Evolutionary conservation across 2,113 vertebrate genomes (phyloP).

Genomic region (Stigmatopora nigra): DNA sequence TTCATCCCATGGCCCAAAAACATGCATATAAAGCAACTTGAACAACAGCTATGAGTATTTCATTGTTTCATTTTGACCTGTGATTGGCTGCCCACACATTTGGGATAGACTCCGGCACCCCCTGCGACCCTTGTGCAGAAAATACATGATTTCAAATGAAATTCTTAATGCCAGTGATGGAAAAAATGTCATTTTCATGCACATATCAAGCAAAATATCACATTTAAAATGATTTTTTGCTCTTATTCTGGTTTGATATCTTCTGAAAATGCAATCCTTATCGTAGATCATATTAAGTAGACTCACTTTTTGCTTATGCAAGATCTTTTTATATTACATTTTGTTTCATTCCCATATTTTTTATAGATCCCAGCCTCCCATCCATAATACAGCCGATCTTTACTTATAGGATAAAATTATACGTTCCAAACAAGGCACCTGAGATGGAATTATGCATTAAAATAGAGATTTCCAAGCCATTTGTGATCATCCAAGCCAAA

Average conservation of each 20-base stretch:
- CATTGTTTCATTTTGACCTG: too few species aligned
- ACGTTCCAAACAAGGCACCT: conserved; percentile 21
- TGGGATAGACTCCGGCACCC: too few species aligned
- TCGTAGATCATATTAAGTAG: not conserved
- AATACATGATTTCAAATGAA: not conserved
- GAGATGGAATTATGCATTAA: conserved; percentile 29
- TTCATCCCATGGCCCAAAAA: too few species aligned
- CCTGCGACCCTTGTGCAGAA: too few species aligned
- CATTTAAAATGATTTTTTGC: not conserved
- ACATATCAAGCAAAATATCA: not conserved
- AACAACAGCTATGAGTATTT: too few species aligned
- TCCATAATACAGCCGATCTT: not conserved
- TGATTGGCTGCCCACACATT: too few species aligned
- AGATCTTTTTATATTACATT: not conserved
- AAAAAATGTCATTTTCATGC: not conserved
- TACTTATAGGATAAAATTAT: not conserved
- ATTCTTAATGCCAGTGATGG: not conserved
- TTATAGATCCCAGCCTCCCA: not conserved
- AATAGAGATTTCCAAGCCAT: conserved; percentile 23
- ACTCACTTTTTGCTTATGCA: not conserved
- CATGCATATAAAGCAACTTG: too few species aligned
- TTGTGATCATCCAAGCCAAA: not conserved
- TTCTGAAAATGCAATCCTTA: not conserved
- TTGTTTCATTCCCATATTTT: not conserved
- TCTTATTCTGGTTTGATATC: not conserved